Base-by-base conservation (phyloP, 2,888 invertebrate genomes). In the Sialis lutaria region DNA sequence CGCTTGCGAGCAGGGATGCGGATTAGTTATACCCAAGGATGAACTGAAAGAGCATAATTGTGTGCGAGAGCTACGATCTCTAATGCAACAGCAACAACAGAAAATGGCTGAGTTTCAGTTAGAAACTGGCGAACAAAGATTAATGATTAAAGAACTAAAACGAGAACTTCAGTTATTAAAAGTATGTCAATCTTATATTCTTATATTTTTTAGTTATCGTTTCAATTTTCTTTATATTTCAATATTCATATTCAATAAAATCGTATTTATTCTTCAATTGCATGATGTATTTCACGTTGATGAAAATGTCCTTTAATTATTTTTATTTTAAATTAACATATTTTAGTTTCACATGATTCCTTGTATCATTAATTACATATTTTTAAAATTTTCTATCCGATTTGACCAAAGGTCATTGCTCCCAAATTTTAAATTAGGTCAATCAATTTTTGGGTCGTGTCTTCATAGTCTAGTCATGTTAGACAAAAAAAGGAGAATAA, bases 11-110 rank as follows among this genome's bases (percentile, higher is more conserved):
- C 82, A 85, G 54, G 95, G 95, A 13, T 96, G 95, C 60, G 93
- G 92, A 22, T 75, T 93, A 43, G 82, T 92, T 47, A 87, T 95
- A 58, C 93, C 95, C 7, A 95, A 93, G 68, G 93, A 95, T 67
- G 92, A 93, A 66, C 65, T 93, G 1, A 83, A 87, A 61, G 89
- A 90, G 56, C 95, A 96, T 65, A 93, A 95, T 63, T 96, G 95
- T 64, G 85, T 93, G 12, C 74, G 85, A 50, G 93, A 93, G 63
- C 67, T 96, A 32, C 74, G 93, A 35, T 76, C 80, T 6, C 68
- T 92, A 42, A 85, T 93, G 51, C 80, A 85, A 50, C 80, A 82
- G 9, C 91, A 92, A 60, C 86, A 91, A 55, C 82, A 84, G 56
- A 89, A 90, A 63, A 71, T 93, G 49, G 77, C 77, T 2, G 88